Evolutionary conservation across 2,797 vertebrate genomes (phyloP), one percentile per base, ranked within the genome.

Genomic region (Sarcophilus harrisii): DNA sequence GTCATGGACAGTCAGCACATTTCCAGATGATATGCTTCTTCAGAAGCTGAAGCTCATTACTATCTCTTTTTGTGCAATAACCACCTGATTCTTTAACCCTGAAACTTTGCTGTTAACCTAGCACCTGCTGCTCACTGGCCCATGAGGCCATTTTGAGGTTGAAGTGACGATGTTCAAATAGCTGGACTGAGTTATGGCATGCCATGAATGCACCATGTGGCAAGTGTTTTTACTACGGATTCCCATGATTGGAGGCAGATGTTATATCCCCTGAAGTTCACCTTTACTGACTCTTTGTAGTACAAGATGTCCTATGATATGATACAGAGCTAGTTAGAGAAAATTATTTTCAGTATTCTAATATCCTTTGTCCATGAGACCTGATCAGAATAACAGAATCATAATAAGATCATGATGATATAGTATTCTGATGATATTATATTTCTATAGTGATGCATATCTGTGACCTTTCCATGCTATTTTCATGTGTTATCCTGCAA

Each of bases 281-380:
- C 73, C 73, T 81, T 81, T 38, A 45, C 73, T 81, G 38, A 81
- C 73, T 38, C 38, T 81, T 81, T 81, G 73, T 45, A 45, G 73
- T 45, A 81, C 73, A 81, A 81, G 73, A 81, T 81, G 73, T 81
- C 73, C 73, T 81, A 81, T 81, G 73, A 81, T 81, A 24, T 81
- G 73, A 45, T 45, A 81, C 73, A 81, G 73, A 73, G 62, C 62
- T 73, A 73, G 32, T 38, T 13, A 38, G 62, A 38, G 66, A 66
- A 81, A 81, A 81, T 24, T 81, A 81, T 81, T 81, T 81, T 81
- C 73, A 27, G 38, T 8, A 81, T 81, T 81, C 38, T 81, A 81
- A 81, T 81, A 81, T 81, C 73, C 38, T 81, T 81, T 81, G 38
- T 81, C 38, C 73, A 81, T 27, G 21, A 45, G 73, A 81, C 73